phyloP scores from a whole-genome alignment of 2,113 vertebrate genomes.

The Ptychochromis oligacanthus region DNA sequence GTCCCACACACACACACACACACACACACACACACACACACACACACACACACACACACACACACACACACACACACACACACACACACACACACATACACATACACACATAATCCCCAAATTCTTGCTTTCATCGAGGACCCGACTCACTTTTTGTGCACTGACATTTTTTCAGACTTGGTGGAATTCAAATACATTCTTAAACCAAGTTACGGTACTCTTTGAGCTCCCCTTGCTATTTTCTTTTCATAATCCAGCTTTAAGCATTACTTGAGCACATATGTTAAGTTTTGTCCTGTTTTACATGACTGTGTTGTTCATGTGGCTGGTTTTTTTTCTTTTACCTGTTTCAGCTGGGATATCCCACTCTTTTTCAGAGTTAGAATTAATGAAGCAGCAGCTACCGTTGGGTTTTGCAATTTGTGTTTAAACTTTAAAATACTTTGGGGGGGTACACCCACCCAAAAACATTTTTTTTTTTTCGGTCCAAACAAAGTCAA shows the following conservation, averaged over 20 bases:
- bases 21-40: no score
- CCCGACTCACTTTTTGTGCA: not conserved
- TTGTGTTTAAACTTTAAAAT: not conserved
- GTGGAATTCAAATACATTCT: not conserved
- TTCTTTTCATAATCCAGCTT: not conserved
- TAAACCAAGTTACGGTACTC: rapidly evolving
- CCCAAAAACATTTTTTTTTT: no score
- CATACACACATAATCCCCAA: not conserved
- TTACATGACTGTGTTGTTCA: not conserved
- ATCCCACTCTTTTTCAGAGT: not conserved
- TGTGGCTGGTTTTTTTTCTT: not conserved
- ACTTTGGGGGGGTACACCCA: not conserved
- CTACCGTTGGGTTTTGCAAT: not conserved
- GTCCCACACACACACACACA: no score
- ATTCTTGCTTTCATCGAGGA: not conserved
- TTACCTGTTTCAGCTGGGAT: no score
- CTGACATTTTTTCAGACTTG: not conserved
- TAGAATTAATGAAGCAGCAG: not conserved
- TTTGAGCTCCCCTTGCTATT: not conserved
- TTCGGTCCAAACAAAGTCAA: no score
- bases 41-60: no score
- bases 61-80: no score
- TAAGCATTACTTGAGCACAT: not conserved
- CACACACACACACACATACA: not conserved
- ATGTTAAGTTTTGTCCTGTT: not conserved